These are phyloP conservation scores for Lepilemur ruficaudatus DNA, from an alignment of 2,797 vertebrate species.

Conservation along the genomic window DNA sequence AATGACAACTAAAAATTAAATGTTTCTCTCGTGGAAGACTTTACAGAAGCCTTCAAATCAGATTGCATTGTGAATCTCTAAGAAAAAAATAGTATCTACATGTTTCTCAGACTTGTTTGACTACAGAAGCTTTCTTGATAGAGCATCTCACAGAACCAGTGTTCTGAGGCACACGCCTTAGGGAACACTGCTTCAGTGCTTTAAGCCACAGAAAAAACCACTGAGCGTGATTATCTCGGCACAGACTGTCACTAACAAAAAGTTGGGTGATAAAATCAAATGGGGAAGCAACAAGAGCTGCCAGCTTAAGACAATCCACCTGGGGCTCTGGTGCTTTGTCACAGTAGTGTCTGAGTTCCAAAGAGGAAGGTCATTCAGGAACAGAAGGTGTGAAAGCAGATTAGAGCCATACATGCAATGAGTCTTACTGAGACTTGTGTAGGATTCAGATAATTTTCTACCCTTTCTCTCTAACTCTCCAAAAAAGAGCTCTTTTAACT, in stretches of 20 bases:
- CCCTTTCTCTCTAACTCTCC: neutral
- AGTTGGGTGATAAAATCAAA: neutral
- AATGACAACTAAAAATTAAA: neutral
- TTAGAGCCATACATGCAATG: fast-evolving
- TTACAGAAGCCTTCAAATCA: neutral
- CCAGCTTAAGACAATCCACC: neutral
- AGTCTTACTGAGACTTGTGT: neutral
- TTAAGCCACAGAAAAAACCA: neutral
- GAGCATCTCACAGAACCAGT: neutral
- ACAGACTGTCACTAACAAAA: neutral
- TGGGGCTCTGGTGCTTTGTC: neutral
- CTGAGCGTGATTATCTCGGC: neutral
- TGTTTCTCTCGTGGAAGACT: neutral
- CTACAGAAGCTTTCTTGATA: neutral
- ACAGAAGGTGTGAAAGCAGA: neutral
- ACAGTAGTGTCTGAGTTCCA: neutral
- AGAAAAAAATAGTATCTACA: neutral
- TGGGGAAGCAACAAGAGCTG: neutral
- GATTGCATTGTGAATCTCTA: neutral
- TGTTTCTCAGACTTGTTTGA: neutral
- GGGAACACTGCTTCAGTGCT: neutral
- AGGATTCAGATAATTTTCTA: neutral
- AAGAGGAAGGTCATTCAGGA: neutral
- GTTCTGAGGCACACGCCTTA: neutral
- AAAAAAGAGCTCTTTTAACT: neutral